Base-by-base conservation (phyloP, 2,888 invertebrate species). In the Biston betularia region DNA sequence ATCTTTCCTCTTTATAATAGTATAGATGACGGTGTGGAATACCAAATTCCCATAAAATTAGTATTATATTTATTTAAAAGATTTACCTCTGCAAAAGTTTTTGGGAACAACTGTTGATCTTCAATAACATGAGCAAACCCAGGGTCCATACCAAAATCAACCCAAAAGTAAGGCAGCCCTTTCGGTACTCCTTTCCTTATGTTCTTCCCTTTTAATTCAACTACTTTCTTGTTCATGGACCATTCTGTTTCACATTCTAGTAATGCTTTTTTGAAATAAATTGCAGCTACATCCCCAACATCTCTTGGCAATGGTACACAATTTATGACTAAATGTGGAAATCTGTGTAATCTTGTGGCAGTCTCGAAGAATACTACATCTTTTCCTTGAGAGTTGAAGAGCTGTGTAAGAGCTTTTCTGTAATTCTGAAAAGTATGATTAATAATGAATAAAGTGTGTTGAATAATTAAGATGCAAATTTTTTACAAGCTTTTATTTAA, bases 51-150 rank as follows among this genome's bases (percentile, higher is more conserved):
- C 24, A 24, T 2, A 38, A 38, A 38, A 45, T 6, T 45, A 14
- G 14, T n/a, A 14, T 14, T 45, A 2, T 8, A 45, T 45, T 45
- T 14, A 14, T 42, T n/a, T 49, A 55, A 40, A 33, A 56, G 33
- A 77, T 80, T 87, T 88, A 97, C 97, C 94, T 97, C 97, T 6
- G 98, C 99, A 95, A 99, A 99, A 88, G 97, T 97, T 59, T 86
- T 90, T 0, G 98, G 98, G 89, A 99, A 99, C 46, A 95, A 86
- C 63, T 96, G 94, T 83, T 98, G 97, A 87, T 99, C 98, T 91
- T 99, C 99, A 79, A 99, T 98, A 0, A 99, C 97, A 92, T 99
- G 99, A 54, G 98, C 99, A 93, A 97, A 99, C 0, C 99, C 99
- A 59, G 96, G 95, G 50, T 97, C 96, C 92, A 96, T 95, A 15